phyloP scores from a whole-genome alignment of 1,140 invertebrate species.

The Euglossa dilemma region DNA sequence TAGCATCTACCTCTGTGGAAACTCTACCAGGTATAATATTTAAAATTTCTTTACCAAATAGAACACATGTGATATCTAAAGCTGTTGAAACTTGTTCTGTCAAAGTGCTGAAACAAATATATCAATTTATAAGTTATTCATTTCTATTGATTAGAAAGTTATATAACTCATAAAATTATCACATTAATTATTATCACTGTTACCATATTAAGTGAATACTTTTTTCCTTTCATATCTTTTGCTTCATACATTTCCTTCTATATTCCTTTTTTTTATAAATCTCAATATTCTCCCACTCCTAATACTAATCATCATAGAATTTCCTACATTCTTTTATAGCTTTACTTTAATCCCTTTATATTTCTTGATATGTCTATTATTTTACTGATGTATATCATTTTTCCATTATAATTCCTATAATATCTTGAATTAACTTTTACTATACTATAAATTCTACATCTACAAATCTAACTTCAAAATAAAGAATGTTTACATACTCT shows the following conservation, averaged over 20 bases:
- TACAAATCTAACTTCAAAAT: slow-evolving; percentile 19
- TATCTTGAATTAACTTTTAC: slow-evolving; percentile 38
- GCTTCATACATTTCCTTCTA: not conserved
- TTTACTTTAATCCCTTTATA: slow-evolving; percentile 29
- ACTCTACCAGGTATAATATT: slow-evolving; percentile 99
- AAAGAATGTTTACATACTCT: not conserved
- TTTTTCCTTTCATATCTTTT: slow-evolving; percentile 2
- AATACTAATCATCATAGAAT: slow-evolving; percentile 23
- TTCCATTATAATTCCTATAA: slow-evolving; percentile 36
- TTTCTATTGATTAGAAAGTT: not conserved
- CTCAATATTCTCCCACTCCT: slow-evolving; percentile 14
- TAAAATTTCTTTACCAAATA: slow-evolving; percentile 98
- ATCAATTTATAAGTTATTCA: slow-evolving; percentile 28
- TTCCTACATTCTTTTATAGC: not conserved
- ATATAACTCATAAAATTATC: not conserved
- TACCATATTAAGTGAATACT: not conserved
- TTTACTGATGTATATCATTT: slow-evolving; percentile 6
- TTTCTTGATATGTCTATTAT: not conserved
- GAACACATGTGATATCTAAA: slow-evolving; percentile 96
- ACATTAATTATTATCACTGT: slow-evolving; percentile 23
- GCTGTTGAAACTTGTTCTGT: slow-evolving; percentile 90
- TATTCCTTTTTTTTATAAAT: slow-evolving; percentile 28
- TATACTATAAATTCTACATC: slow-evolving; percentile 5
- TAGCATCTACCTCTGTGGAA: slow-evolving; percentile 99
- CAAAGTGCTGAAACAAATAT: slow-evolving; percentile 83